phyloP scores from a whole-genome alignment of 35 echinoderm and acorn worm genomes.

The Anneissia japonica region DNA sequence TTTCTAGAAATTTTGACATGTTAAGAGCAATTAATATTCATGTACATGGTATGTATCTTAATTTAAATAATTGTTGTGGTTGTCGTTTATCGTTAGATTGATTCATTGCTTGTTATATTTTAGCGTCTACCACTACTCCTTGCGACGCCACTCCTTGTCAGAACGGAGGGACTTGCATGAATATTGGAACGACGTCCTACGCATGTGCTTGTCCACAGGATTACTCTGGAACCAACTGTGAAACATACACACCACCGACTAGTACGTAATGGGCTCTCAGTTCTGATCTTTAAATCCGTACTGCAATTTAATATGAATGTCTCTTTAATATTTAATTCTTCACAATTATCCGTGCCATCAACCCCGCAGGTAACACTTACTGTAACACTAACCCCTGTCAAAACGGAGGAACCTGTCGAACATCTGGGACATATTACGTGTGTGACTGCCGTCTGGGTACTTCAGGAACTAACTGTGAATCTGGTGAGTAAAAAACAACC shows the following conservation, averaged over 20 bases:
- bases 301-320: too few species aligned
- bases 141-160: conserved; percentile 58
- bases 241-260: not conserved
- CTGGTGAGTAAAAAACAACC: conserved; percentile 23
- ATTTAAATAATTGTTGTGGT: too few species aligned
- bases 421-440: conserved; percentile 23
- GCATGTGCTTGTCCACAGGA: not conserved
- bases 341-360: too few species aligned
- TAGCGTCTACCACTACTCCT: not conserved
- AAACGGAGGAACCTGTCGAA: conserved; percentile 55
- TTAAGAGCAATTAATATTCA: too few species aligned
- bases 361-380: conserved; percentile 24
- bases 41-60: too few species aligned
- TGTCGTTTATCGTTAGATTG: too few species aligned
- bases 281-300: too few species aligned
- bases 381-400: conserved; percentile 53
- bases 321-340: too few species aligned
- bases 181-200: not conserved
- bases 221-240: not conserved
- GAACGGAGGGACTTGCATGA: conserved; percentile 48
- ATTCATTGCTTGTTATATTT: not conserved
- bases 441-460: conserved; percentile 44
- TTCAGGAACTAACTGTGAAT: conserved; percentile 43
- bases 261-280: too few species aligned
- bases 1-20: too few species aligned